A percentile compares a stretch with the other conserved stretches of the same genome.
Evolutionary conservation across 2,113 vertebrate genomes (phyloP).

Genomic region (Piaya cayana): DNA sequence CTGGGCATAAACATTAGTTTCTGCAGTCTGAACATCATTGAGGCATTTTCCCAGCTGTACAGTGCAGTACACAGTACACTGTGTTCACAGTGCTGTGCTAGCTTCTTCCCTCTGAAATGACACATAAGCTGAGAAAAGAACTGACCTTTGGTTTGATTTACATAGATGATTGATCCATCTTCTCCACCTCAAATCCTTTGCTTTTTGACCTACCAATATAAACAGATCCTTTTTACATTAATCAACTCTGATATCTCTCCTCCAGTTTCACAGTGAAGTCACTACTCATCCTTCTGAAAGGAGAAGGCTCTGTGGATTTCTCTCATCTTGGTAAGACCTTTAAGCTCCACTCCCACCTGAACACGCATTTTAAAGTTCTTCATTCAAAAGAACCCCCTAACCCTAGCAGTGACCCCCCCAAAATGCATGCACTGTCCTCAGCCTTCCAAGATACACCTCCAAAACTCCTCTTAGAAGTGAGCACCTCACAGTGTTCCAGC

Average conservation of each 20-base stretch:
- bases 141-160: background rate
- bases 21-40: background rate
- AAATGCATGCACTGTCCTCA: background rate
- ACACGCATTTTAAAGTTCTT: background rate
- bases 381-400: background rate
- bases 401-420: accelerated
- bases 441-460: background rate
- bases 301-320: background rate
- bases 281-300: background rate
- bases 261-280: background rate
- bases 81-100: background rate
- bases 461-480: background rate
- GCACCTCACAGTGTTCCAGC: background rate
- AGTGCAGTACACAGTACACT: background rate
- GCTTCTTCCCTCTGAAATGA: background rate
- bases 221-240: background rate
- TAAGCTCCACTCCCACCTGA: background rate
- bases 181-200: background rate
- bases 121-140: background rate
- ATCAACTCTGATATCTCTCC: background rate
- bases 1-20: slow-evolving; percentile 26
- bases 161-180: background rate
- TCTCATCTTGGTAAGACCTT: background rate
- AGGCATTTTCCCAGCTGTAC: slow-evolving; percentile 14
- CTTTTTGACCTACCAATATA: background rate